A percentile compares a stretch with the other conserved stretches of the same genome.
These are phyloP conservation scores for Daphoenositta chrysoptera DNA, from an alignment of 2,113 vertebrate species.

Conservation along the genomic window DNA sequence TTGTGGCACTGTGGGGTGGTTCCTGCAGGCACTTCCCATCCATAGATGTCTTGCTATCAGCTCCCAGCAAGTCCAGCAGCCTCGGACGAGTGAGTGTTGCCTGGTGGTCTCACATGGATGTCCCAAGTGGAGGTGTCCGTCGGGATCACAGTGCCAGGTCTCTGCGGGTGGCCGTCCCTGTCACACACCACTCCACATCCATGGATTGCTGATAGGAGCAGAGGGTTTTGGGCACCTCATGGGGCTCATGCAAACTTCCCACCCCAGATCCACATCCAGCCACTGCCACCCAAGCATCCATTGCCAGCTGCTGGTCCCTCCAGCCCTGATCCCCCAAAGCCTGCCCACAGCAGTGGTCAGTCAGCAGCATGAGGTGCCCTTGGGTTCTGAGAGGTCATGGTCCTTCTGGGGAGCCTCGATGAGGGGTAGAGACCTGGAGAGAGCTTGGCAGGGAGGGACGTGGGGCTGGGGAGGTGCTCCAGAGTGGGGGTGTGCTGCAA, in stretches of 20 bases:
- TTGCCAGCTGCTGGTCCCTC: not conserved
- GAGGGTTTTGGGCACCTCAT: not conserved
- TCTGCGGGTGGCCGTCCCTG: fast-evolving
- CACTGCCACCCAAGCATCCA: fast-evolving
- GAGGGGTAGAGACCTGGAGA: not conserved
- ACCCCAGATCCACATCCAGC: not conserved
- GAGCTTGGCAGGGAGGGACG: no score
- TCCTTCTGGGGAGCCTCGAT: not conserved
- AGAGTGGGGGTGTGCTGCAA: not conserved
- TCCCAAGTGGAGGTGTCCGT: not conserved
- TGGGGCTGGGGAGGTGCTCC: fast-evolving
- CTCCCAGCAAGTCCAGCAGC: not conserved
- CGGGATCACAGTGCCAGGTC: not conserved
- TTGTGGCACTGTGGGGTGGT: not conserved
- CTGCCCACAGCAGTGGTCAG: fast-evolving
- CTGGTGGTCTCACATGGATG: not conserved
- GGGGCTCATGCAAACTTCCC: not conserved
- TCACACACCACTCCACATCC: fast-evolving
- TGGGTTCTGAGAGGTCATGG: not conserved
- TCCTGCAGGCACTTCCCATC: not conserved
- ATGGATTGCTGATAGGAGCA: not conserved
- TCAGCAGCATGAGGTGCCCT: not conserved
- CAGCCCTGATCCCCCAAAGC: not conserved
- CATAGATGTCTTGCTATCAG: not conserved
- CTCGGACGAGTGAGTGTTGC: not conserved